Evolutionary conservation across 2,888 invertebrate genomes (phyloP).

Genomic region (Agrotis clavis): DNA sequence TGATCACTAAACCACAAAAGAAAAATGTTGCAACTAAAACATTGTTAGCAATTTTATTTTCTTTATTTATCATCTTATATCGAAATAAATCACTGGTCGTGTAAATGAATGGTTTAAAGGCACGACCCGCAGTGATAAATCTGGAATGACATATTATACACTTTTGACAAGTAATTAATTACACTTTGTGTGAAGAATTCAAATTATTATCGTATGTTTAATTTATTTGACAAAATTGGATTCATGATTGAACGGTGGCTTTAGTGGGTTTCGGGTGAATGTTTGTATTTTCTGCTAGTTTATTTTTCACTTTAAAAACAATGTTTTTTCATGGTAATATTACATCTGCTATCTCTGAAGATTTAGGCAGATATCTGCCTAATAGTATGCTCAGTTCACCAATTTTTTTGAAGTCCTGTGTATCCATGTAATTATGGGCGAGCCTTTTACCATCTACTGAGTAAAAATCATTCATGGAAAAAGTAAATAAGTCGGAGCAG

Average conservation of each 20-base stretch:
- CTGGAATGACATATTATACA: conserved; percentile 12
- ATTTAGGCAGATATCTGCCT: no score
- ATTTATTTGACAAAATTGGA: not conserved
- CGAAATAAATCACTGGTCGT: conserved; percentile 36
- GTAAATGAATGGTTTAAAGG: conserved; percentile 32
- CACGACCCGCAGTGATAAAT: conserved; percentile 20
- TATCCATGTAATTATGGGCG: no score
- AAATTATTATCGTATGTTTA: not conserved
- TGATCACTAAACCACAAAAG: conserved; percentile 10
- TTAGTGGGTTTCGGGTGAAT: not conserved
- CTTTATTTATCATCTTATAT: conserved; percentile 28
- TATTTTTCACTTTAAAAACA: no score
- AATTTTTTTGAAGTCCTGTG: no score
- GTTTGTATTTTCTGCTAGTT: not conserved
- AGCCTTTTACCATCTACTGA: no score
- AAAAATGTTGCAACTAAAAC: conserved; percentile 21
- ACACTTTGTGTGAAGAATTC: conserved; percentile 3
- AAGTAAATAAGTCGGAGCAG: no score
- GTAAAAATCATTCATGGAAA: no score
- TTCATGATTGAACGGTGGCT: not conserved
- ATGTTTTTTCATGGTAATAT: no score
- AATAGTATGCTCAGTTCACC: no score
- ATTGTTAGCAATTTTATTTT: conserved; percentile 26
- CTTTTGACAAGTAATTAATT: conserved; percentile 23
- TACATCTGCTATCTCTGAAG: no score